Conservation (phyloP, 2,113 vertebrate genomes). For the Paradisaea rubra region DNA sequence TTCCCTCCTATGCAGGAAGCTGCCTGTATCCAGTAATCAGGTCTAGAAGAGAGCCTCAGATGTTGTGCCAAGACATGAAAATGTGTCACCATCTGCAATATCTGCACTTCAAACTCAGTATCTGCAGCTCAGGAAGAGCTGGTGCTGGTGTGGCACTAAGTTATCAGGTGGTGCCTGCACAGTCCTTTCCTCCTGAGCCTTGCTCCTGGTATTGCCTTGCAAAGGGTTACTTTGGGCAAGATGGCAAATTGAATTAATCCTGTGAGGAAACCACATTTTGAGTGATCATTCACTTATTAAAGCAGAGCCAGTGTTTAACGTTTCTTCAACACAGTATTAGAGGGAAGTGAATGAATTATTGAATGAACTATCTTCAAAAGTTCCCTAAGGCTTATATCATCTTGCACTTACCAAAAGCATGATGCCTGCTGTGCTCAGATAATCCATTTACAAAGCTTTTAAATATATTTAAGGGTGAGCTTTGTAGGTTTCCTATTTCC, state of each 20-base stretch:
- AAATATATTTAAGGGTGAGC: constrained; percentile 34
- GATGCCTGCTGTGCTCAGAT: constrained; percentile 37
- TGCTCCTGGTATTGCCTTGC: background rate
- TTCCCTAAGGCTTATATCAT: constrained; percentile 58
- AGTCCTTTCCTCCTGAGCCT: background rate
- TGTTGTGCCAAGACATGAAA: background rate
- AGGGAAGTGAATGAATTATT: constrained; percentile 61
- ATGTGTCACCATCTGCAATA: background rate
- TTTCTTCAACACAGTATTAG: constrained; percentile 27
- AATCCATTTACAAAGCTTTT: constrained; percentile 50
- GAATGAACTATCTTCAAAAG: constrained; percentile 57
- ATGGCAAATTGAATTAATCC: constrained; percentile 15
- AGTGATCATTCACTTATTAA: constrained; percentile 48
- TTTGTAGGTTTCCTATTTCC: background rate
- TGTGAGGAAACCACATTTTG: constrained; percentile 16
- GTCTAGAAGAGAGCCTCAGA: background rate
- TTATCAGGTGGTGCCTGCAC: background rate
- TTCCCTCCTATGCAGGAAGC: background rate
- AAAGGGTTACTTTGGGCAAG: background rate
- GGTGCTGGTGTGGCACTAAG: background rate
- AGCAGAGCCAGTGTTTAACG: constrained; percentile 17
- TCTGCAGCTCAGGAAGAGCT: background rate
- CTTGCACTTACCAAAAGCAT: constrained; percentile 32
- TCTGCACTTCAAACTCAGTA: background rate
- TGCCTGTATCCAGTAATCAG: background rate